Evolutionary conservation across 2,113 vertebrate species (phyloP).

Genomic region (Neolamprologus sp.): DNA sequence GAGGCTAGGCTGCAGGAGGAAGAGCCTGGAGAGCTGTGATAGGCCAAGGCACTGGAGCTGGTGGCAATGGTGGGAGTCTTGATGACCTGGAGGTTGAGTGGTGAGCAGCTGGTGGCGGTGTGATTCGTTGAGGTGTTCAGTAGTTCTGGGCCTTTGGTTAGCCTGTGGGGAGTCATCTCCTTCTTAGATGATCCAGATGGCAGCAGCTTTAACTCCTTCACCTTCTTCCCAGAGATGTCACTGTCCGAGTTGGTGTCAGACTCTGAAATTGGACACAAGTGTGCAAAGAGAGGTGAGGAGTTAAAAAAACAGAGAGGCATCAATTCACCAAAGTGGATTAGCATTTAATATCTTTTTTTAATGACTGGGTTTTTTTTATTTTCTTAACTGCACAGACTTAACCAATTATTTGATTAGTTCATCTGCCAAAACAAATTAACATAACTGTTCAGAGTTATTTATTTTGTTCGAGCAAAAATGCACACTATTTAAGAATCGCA

Average conservation of each 20-base stretch:
- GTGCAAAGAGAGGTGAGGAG: not conserved
- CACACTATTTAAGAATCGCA: not conserved
- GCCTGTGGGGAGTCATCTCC: conserved; percentile 79
- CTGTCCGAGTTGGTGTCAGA: conserved; percentile 97
- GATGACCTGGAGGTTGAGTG: conserved; percentile 88
- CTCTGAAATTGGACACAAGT: conserved; percentile 66
- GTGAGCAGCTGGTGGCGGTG: conserved; percentile 80
- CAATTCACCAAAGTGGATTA: not conserved
- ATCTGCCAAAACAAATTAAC: not conserved
- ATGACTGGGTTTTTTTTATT: not conserved
- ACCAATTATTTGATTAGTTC: not conserved
- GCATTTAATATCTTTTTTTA: not conserved
- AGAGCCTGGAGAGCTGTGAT: conserved; percentile 82
- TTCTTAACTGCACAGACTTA: not conserved
- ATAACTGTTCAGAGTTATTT: not conserved
- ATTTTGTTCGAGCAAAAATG: not conserved
- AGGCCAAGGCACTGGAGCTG: conserved; percentile 84
- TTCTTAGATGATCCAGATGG: conserved; percentile 80
- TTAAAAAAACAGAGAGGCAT: not conserved
- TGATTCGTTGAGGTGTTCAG: conserved; percentile 73
- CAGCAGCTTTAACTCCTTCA: conserved; percentile 84
- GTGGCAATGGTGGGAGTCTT: conserved; percentile 82
- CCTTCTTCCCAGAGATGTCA: conserved; percentile 83
- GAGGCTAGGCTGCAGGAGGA: conserved; percentile 81
- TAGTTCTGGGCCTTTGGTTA: conserved; percentile 79